These are phyloP conservation scores for Progne subis DNA, from an alignment of 2,113 vertebrate genomes.

Conservation along the genomic window DNA sequence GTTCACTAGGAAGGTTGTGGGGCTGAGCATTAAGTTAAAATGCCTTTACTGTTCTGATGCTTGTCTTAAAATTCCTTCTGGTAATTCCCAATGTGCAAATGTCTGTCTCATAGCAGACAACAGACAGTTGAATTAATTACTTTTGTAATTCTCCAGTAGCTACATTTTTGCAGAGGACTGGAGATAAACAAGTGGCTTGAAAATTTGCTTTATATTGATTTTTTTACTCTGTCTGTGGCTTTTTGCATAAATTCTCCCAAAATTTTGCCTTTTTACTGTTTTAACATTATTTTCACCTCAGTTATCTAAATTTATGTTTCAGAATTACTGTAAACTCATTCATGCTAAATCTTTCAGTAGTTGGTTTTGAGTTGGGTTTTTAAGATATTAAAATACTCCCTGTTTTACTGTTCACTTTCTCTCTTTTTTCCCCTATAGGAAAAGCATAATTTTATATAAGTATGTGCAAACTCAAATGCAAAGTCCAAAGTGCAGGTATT, in stretches of 20 bases:
- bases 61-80: neutral
- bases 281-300: neutral
- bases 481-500: neutral
- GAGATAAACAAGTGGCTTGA: neutral
- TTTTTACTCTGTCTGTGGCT: fast-evolving
- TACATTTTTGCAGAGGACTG: neutral
- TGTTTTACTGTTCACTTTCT: neutral
- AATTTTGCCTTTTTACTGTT: neutral
- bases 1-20: neutral
- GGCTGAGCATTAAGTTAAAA: neutral
- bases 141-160: neutral
- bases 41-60: neutral
- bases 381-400: neutral
- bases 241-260: neutral
- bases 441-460: neutral
- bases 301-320: neutral
- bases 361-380: neutral
- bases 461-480: neutral
- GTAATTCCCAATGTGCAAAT: neutral
- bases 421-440: neutral
- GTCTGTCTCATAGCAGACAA: neutral
- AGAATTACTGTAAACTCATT: neutral
- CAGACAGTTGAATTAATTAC: neutral
- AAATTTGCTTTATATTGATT: neutral
- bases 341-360: neutral